Conservation (phyloP, 2,113 vertebrate species). For the Actenoides hombroni region DNA sequence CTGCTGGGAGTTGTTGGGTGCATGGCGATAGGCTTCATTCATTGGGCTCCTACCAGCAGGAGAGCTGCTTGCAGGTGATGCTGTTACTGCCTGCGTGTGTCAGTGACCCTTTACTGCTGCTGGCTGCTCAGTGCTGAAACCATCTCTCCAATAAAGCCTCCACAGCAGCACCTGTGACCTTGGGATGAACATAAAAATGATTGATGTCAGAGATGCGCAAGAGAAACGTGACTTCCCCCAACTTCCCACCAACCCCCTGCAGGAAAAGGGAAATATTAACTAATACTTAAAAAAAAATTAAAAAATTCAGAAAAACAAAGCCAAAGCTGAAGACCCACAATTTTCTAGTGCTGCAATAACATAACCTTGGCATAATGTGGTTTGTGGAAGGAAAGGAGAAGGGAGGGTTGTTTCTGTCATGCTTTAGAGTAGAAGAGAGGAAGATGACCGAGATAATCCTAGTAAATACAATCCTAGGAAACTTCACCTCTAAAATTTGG, state of each 20-base stretch:
- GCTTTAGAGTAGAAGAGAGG: neutral
- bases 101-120: neutral
- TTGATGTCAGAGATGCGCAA: neutral
- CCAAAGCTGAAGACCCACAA: neutral
- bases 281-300: neutral
- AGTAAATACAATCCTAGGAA: neutral
- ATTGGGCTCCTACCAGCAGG: neutral
- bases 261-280: conserved; percentile 1
- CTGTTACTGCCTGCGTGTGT: neutral
- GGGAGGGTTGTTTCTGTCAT: neutral
- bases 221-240: neutral
- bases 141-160: neutral
- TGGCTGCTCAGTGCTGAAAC: neutral
- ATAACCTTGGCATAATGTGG: neutral
- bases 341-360: neutral
- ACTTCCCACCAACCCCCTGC: neutral
- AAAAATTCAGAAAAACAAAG: neutral
- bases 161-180: neutral
- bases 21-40: neutral
- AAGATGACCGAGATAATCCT: neutral
- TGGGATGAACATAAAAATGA: neutral
- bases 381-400: neutral
- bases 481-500: neutral
- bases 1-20: neutral
- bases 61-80: neutral